Conservation (phyloP, 2,888 invertebrate genomes). For the Sarcophaga rosellei region DNA sequence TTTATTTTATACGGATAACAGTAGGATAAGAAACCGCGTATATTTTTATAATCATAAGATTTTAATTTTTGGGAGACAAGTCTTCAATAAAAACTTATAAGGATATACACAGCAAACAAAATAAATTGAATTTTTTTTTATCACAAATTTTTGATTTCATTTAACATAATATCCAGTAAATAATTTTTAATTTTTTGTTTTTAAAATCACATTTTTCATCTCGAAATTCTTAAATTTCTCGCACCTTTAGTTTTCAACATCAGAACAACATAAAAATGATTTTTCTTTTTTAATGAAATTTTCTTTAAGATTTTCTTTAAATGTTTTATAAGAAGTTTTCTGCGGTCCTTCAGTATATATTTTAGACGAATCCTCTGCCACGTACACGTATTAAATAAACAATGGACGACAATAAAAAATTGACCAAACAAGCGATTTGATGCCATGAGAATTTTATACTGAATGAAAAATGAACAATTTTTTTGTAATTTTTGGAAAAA, state of each 20-base stretch:
- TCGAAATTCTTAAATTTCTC: not conserved
- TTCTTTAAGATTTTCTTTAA: conserved; percentile 34
- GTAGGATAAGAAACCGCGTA: no score
- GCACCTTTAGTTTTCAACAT: conserved; percentile 67
- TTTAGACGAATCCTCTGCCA: conserved; percentile 57
- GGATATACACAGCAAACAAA: no score
- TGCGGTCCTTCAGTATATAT: conserved; percentile 41
- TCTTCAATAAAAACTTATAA: no score
- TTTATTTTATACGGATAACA: no score
- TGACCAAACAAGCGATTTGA: conserved; percentile 61
- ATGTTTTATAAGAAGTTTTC: conserved; percentile 2
- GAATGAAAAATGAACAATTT: conserved; percentile 48
- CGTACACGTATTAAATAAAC: conserved; percentile 56
- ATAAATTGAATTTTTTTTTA: no score
- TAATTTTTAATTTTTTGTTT: no score
- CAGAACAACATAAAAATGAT: conserved; percentile 44
- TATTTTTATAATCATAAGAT: no score
- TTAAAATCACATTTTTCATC: not conserved
- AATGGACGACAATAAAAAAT: conserved; percentile 53
- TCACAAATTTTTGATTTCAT: no score
- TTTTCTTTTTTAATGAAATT: conserved; percentile 18
- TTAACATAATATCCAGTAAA: no score
- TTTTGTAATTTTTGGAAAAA: conserved; percentile 42
- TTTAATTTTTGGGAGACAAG: no score
- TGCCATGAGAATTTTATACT: conserved; percentile 67